Base-by-base conservation (phyloP, 1,140 invertebrate genomes). In the Sycobia sp. region DNA sequence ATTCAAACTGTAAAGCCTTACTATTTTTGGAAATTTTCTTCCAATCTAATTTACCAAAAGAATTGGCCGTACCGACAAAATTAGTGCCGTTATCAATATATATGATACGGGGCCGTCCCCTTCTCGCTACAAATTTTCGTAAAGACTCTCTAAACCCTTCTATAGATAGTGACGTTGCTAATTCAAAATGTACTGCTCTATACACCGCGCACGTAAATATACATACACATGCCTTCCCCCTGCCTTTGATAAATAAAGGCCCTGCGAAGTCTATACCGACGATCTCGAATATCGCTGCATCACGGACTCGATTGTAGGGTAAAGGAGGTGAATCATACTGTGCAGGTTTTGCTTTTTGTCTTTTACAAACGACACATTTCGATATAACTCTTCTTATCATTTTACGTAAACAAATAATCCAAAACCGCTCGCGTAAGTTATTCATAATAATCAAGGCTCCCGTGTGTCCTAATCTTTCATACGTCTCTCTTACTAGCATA, bases 21-120 rank as follows among this genome's bases (percentile, higher is more conserved):
- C 16, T 46, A n/a, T 46, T 8, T 22, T 8, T 22, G n/a, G 7
- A 7, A 20, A 46, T 20, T 20, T 1, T 46, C 3, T 20, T 13
- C 43, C 43, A 46, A 22, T 46, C 13, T 7, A 46, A 10, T 7
- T 46, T 22, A n/a, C 22, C 22, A 16, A 46, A 8, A 11, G n/a
- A 67, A 49, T 71, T 75, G 23, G 60, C 50, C 16, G 67, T 47
- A 4, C 74, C 73, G 3, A 54, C 47, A 61, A 81, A 80, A 65
- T 77, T 81, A 2, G 71, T 77, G 0, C 73, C 78, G 56, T 79
- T 77, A 65, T 81, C 74, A 34, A 63, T 70, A 43, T 69, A 76
- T n/a, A 81, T 70, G 1, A 46, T 67, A 3, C 22, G 25, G 9
- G 69, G 72, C 41, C 69, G 47, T 11, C 73, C 74, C 65, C 72